phyloP scores from a whole-genome alignment of 2,888 invertebrate species.

The Pilophorus perplexus region DNA sequence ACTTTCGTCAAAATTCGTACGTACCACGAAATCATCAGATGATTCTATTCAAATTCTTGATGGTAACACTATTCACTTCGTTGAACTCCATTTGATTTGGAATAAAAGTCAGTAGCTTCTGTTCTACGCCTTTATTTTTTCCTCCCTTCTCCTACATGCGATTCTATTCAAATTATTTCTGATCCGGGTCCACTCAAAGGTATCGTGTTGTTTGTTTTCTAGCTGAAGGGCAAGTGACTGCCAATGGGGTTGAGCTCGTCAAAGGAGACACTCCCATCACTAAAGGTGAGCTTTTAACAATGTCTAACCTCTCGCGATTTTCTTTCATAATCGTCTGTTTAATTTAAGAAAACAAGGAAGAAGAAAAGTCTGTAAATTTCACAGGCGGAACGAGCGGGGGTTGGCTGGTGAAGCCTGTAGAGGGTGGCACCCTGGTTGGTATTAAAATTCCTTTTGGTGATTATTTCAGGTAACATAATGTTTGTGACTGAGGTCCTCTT shows the following conservation, averaged over 20 bases:
- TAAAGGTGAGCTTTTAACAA: constrained; percentile 55
- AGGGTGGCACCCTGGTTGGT: too few relatives aligned
- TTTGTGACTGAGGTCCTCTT: constrained; percentile 64
- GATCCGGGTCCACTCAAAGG: too few relatives aligned
- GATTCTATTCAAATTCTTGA: too few relatives aligned
- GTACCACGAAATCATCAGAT: constrained; percentile 50
- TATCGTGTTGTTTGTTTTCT: constrained; percentile 50
- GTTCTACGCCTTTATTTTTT: too few relatives aligned
- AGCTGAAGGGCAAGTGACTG: constrained; percentile 55
- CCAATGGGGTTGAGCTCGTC: constrained; percentile 61
- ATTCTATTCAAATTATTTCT: too few relatives aligned
- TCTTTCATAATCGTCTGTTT: background rate
- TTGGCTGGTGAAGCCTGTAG: too few relatives aligned
- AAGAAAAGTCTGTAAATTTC: background rate
- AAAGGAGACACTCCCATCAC: constrained; percentile 61
- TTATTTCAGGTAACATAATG: constrained; percentile 57
- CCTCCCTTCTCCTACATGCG: too few relatives aligned
- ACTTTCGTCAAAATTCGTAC: constrained; percentile 60
- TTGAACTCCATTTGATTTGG: too few relatives aligned
- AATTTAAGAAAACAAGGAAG: background rate
- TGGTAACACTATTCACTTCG: too few relatives aligned
- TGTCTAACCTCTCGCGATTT: background rate
- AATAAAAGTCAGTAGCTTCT: too few relatives aligned
- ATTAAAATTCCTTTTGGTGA: too few relatives aligned
- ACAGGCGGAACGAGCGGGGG: too few relatives aligned